These are phyloP conservation scores for Drosophila limbata DNA, from an alignment of 2,888 invertebrate genomes.

Conservation along the genomic window DNA sequence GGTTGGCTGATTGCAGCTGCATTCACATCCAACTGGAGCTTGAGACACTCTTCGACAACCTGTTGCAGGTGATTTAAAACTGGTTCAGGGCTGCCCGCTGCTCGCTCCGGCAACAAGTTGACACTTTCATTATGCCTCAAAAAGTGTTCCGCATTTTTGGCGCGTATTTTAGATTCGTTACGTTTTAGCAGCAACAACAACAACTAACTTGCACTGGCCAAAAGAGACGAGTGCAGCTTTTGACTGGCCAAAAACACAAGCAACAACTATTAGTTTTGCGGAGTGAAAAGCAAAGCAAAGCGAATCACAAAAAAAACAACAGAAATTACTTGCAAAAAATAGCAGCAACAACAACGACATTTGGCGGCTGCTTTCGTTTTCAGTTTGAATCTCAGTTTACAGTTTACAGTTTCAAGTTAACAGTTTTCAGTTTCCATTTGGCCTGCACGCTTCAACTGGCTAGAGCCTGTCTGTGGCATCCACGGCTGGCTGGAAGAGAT, in stretches of 20 bases:
- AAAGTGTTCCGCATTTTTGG: constrained; percentile 76
- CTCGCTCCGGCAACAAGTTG: constrained; percentile 58
- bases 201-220: constrained; percentile 66
- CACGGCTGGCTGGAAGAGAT: constrained; percentile 22
- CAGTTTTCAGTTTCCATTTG: constrained; percentile 57
- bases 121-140: constrained; percentile 70
- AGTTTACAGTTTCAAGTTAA: constrained; percentile 38
- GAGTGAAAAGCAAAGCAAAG: constrained; percentile 74
- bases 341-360: constrained; percentile 23
- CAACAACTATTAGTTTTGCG: constrained; percentile 39
- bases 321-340: constrained; percentile 59
- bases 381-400: constrained; percentile 50
- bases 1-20: constrained; percentile 23
- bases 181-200: constrained; percentile 29
- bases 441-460: constrained; percentile 79
- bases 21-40: constrained; percentile 14
- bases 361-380: constrained; percentile 74
- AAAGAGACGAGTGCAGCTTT: constrained; percentile 68
- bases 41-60: neutral
- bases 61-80: constrained; percentile 52
- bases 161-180: constrained; percentile 56
- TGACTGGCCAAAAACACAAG: constrained; percentile 61
- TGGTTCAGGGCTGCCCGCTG: constrained; percentile 52
- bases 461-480: constrained; percentile 42
- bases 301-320: constrained; percentile 40